phyloP scores from a whole-genome alignment of 1,140 invertebrate species.

The Cryptotermes secundus region DNA sequence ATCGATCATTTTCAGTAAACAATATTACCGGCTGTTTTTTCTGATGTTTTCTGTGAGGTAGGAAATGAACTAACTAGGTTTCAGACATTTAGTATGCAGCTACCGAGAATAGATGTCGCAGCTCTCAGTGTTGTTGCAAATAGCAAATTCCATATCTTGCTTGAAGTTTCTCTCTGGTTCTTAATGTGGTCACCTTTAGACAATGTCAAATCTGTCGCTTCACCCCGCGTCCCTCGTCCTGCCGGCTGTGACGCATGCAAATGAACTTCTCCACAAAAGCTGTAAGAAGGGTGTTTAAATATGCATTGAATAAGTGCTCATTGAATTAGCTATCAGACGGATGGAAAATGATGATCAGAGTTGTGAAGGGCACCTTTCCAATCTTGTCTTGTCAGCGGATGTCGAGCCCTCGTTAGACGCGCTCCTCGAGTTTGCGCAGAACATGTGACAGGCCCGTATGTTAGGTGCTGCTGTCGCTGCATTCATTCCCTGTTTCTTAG shows the following conservation, averaged over 20 bases:
- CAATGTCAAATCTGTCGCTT: slow-evolving; percentile 6
- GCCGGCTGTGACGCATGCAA: not conserved
- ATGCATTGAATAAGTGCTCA: slow-evolving; percentile 8
- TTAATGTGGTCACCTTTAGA: slow-evolving; percentile 3
- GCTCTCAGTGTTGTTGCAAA: not conserved
- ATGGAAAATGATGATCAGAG: not conserved
- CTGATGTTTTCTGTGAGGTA: too few relatives aligned
- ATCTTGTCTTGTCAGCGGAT: not conserved
- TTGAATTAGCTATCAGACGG: slow-evolving; percentile 10
- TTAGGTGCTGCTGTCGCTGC: too few relatives aligned
- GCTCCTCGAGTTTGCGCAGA: too few relatives aligned
- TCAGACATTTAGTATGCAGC: too few relatives aligned
- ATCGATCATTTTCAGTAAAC: too few relatives aligned
- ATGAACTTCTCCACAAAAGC: not conserved
- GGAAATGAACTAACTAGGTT: too few relatives aligned
- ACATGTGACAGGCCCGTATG: too few relatives aligned
- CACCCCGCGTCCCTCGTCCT: too few relatives aligned
- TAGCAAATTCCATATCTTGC: not conserved
- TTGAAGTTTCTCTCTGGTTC: not conserved
- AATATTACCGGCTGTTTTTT: too few relatives aligned
- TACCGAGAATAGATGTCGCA: too few relatives aligned
- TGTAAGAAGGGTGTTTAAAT: not conserved
- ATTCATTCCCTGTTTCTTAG: too few relatives aligned
- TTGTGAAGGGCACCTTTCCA: not conserved
- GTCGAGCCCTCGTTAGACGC: too few relatives aligned